Evolutionary conservation across 2,888 invertebrate genomes (phyloP), one percentile per base, ranked within the genome.

Genomic region (Nymphalis c-album): DNA sequence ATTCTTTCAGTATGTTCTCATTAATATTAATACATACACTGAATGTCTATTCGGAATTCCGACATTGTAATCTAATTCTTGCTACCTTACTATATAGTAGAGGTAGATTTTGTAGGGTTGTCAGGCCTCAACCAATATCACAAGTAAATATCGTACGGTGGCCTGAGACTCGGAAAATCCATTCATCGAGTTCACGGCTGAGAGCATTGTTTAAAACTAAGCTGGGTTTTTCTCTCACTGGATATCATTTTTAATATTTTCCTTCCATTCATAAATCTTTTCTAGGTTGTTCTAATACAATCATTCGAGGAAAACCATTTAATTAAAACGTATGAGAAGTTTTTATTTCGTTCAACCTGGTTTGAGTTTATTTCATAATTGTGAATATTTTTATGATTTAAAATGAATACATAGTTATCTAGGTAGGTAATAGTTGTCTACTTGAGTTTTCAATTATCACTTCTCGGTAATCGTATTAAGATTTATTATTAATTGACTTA

Each of bases 31-130:
- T 64, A 59, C n/a, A 59, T 46, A 20, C 47, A 48, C 59, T 53
- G 10, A 18, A 57, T 59, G 59, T 64, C 31, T 59, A 66, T 68
- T 63, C 47, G 18, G 58, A 62, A 62, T 64, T 58, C 68, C 58
- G 35, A 69, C 48, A 64, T 66, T 66, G 66, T 71, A 69, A 71
- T 71, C 59, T 69, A 67, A 71, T 71, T 71, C 67, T 64, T 64
- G 53, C 51, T 64, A 35, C 62, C 59, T 47, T 53, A 67, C 62
- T 71, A 60, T 58, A 63, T 45, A 20, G 47, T 10, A 10, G 8
- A 62, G 50, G 46, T 46, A 50, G 47, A 60, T 26, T n/a, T 47
- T 16, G 18, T 53, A 68, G 68, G 68, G 68, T 48, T 70, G 64
- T 65, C 69, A 48, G 6, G 47, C 47, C n/a, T 16, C 18, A 48